These are phyloP conservation scores for Urechis unicinctus DNA, from an alignment of 2,888 invertebrate species.

Conservation along the genomic window DNA sequence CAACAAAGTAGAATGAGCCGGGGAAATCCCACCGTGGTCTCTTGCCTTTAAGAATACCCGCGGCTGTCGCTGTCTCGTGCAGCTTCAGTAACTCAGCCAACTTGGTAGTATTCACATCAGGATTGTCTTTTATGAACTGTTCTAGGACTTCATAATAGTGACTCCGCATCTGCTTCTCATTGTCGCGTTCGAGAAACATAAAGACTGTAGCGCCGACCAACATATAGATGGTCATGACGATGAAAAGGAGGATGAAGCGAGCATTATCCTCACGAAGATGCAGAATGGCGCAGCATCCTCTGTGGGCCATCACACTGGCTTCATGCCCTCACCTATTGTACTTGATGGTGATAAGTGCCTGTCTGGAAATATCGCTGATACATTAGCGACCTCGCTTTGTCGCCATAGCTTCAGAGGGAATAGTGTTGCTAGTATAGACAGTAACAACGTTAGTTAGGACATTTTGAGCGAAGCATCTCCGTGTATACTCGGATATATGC, in stretches of 20 bases:
- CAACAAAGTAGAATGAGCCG: slow-evolving; percentile 63
- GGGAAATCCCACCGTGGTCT: slow-evolving; percentile 60
- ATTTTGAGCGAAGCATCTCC: too few species aligned
- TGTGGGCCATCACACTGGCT: not conserved
- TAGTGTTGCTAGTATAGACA: too few species aligned
- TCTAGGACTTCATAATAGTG: slow-evolving; percentile 32
- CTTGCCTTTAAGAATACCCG: slow-evolving; percentile 56
- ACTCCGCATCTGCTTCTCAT: slow-evolving; percentile 37
- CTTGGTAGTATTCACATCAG: slow-evolving; percentile 39
- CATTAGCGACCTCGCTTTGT: too few species aligned
- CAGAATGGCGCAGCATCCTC: slow-evolving; percentile 22
- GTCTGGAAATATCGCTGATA: too few species aligned
- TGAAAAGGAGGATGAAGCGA: slow-evolving; percentile 59
- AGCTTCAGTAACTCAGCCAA: slow-evolving; percentile 55
- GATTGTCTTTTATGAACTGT: slow-evolving; percentile 27
- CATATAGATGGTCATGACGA: slow-evolving; percentile 59
- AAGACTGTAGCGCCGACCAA: slow-evolving; percentile 60
- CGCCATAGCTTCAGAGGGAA: too few species aligned
- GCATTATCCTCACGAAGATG: slow-evolving; percentile 63
- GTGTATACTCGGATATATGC: too few species aligned
- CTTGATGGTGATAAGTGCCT: too few species aligned
- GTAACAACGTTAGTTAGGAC: too few species aligned
- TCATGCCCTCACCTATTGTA: too few species aligned
- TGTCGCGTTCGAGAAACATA: slow-evolving; percentile 56
- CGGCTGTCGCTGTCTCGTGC: slow-evolving; percentile 56